Percentiles rank a stretch among this genome's conserved stretches.
Conservation (phyloP, 2,888 invertebrate species). For the Anticlea derivata region DNA sequence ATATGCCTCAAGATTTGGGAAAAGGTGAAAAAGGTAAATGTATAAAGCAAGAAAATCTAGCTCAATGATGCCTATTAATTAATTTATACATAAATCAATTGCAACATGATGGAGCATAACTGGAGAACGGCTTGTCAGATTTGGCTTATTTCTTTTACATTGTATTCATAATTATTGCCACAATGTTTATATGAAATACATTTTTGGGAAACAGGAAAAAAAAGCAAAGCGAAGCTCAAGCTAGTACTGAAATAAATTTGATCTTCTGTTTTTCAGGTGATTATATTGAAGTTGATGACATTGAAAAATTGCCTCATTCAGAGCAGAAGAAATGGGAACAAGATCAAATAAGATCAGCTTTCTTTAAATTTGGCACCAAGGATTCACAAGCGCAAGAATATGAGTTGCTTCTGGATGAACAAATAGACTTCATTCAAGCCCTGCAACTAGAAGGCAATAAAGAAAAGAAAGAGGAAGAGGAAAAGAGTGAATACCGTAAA, state of each 20-base stretch:
- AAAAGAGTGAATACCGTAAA: slow-evolving; percentile 86
- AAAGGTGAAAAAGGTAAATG: slow-evolving; percentile 85
- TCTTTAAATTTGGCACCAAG: slow-evolving; percentile 96
- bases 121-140: too few relatives aligned
- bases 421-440: slow-evolving; percentile 98
- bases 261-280: slow-evolving; percentile 73
- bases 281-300: slow-evolving; percentile 93
- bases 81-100: too few relatives aligned
- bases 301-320: slow-evolving; percentile 92
- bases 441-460: slow-evolving; percentile 90
- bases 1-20: slow-evolving; percentile 95
- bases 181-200: too few relatives aligned
- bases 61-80: too few relatives aligned
- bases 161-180: not conserved
- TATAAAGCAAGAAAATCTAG: not conserved
- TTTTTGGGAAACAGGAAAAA: too few relatives aligned
- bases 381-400: slow-evolving; percentile 91
- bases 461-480: slow-evolving; percentile 82
- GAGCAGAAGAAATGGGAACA: slow-evolving; percentile 98
- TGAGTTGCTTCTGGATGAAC: slow-evolving; percentile 96
- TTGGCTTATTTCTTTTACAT: too few relatives aligned
- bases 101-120: too few relatives aligned
- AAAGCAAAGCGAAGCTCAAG: too few relatives aligned
- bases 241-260: not conserved
- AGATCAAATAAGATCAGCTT: slow-evolving; percentile 96